phyloP scores from a whole-genome alignment of 1,140 invertebrate genomes.

The Mamestra configurata region DNA sequence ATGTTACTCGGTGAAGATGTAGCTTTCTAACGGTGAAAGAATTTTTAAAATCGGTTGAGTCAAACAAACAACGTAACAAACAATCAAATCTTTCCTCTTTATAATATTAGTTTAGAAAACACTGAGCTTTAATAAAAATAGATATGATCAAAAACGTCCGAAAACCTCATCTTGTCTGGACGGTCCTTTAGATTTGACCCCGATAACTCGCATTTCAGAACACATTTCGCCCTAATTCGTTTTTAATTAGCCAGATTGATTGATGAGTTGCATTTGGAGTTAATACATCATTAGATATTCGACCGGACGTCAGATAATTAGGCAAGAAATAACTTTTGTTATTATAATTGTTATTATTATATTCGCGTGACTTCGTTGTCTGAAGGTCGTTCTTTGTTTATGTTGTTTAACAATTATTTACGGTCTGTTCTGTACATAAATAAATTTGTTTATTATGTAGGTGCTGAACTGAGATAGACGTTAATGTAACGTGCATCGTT shows the following conservation, averaged over 20 bases:
- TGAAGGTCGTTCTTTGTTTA: constrained; percentile 43
- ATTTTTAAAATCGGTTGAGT: no score
- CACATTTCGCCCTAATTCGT: constrained; percentile 62
- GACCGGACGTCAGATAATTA: constrained; percentile 13
- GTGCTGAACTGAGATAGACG: neutral
- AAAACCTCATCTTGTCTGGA: neutral
- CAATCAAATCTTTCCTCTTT: no score
- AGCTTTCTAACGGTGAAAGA: no score
- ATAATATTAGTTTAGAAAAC: no score
- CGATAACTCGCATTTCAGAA: constrained; percentile 45
- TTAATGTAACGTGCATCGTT: neutral
- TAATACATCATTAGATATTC: constrained; percentile 37
- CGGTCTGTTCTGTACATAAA: constrained; percentile 25
- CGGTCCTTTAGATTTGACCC: constrained; percentile 43
- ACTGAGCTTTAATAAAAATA: no score
- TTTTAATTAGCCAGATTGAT: constrained; percentile 68
- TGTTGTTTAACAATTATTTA: constrained; percentile 44
- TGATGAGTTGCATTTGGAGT: constrained; percentile 57
- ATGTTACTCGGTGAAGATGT: no score
- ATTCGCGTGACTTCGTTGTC: constrained; percentile 14
- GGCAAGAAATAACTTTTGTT: constrained; percentile 30
- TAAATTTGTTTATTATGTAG: neutral
- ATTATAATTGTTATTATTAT: constrained; percentile 1
- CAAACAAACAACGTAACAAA: no score
- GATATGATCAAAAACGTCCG: neutral